Percentiles rank a stretch among this genome's conserved stretches.
Conservation (phyloP, 2,113 vertebrate genomes). For the Mastomys natalensis region DNA sequence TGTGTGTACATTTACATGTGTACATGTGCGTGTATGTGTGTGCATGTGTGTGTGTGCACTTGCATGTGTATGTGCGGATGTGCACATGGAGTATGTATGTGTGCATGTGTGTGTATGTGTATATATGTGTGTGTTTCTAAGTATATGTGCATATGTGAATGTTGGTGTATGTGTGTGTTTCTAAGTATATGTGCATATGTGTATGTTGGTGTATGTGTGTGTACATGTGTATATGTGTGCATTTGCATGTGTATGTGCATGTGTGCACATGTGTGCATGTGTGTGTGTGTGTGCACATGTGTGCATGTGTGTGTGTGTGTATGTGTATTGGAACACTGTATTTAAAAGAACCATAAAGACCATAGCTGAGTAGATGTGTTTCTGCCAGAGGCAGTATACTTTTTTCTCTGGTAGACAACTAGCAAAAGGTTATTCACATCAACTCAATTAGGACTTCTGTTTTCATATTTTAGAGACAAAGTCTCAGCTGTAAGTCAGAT, state of each 20-base stretch:
- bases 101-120: background rate
- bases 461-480: background rate
- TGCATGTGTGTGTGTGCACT: background rate
- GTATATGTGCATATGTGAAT: background rate
- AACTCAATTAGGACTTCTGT: background rate
- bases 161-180: background rate
- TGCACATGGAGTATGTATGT: too few species aligned
- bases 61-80: background rate
- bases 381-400: background rate
- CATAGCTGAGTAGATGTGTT: background rate
- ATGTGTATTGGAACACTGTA: background rate
- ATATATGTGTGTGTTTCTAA: too few species aligned
- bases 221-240: background rate
- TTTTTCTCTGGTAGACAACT: background rate
- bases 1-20: background rate
- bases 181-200: background rate
- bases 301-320: background rate
- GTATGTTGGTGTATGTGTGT: too few species aligned
- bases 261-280: too few species aligned
- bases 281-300: background rate
- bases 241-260: background rate
- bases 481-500: background rate
- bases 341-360: background rate
- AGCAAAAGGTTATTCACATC: background rate
- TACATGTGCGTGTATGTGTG: fast-evolving